Evolutionary conservation across 2,113 vertebrate genomes (phyloP), one percentile per base, ranked within the genome.

Genomic region (Engraulis encrasicolus): DNA sequence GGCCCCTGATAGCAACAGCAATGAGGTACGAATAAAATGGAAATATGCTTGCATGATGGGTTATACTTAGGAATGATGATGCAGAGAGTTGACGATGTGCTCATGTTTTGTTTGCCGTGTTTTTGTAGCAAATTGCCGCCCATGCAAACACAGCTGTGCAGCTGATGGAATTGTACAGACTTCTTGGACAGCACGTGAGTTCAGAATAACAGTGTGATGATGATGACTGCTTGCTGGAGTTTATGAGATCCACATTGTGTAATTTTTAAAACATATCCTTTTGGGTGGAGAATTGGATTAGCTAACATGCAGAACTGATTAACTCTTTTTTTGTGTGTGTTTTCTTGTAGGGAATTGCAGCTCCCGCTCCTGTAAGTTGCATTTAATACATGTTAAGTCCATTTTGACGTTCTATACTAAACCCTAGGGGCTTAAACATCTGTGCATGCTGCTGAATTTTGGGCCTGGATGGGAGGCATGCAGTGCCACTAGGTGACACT

Each of bases 141-240:
- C 91, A 94, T 89, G 91, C 93, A 85, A 93, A 94, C 88, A 88
- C 87, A 45, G 93, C 92, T 88, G 86, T 93, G 83, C 91, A 91
- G 89, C 90, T 92, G 90, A 95, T 94, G 94, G 92, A 94, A 85
- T 83, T 95, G 81, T 92, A 93, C 89, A 90, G 95, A 82, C 38
- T 93, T 48, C 91, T 91, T 19, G 50, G 82, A 7, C 71, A 94
- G 87, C 93, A 93, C 93, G 94, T 94, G 40, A 90, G 86, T 49
- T 37, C 38, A 80, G 27, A 7, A 49, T 45, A 34, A 49, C 77
- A 71, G 12, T 1, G 4, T 50, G 20, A n/a, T n/a, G n/a, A n/a
- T 80, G 34, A 82, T 54, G 52, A 9, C 78, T 40, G 1, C 84
- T 20, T 11, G 34, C 36, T 50, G 18, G 50, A 31, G 58, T 27